These are phyloP conservation scores for Dryobates pubescens DNA, from an alignment of 2,797 vertebrate species.

Conservation along the genomic window DNA sequence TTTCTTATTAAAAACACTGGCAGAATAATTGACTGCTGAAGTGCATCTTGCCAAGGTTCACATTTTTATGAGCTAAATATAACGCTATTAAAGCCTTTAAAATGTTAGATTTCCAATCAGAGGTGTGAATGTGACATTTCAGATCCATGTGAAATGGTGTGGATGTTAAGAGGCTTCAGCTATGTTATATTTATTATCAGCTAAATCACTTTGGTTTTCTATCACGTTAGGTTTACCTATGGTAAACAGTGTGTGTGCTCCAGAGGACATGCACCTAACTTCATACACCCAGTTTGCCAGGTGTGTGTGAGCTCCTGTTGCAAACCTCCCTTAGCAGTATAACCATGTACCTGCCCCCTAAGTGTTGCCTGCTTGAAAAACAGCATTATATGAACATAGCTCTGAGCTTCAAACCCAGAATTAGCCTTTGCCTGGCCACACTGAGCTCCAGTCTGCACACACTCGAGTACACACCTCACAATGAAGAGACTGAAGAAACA, in stretches of 20 bases:
- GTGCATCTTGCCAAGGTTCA: background rate
- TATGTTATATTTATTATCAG: background rate
- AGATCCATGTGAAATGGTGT: background rate
- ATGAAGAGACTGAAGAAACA: background rate
- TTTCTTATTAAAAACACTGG: background rate
- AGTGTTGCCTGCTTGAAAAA: background rate
- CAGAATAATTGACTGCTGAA: background rate
- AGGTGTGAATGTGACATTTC: background rate
- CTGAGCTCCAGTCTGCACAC: background rate
- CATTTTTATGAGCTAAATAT: background rate
- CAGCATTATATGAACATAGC: background rate
- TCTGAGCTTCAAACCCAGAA: background rate
- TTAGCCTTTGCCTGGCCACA: background rate
- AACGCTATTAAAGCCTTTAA: background rate
- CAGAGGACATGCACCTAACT: background rate
- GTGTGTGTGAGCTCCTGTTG: background rate
- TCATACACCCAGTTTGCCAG: background rate
- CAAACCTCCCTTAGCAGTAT: background rate
- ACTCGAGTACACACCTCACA: background rate
- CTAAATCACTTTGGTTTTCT: background rate
- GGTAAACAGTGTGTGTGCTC: rapidly evolving
- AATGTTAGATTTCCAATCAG: background rate
- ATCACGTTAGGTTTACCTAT: background rate
- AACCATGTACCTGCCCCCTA: background rate
- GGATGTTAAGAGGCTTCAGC: background rate